Base-by-base conservation (phyloP, 2,113 vertebrate genomes). In the Elanoides forficatus region DNA sequence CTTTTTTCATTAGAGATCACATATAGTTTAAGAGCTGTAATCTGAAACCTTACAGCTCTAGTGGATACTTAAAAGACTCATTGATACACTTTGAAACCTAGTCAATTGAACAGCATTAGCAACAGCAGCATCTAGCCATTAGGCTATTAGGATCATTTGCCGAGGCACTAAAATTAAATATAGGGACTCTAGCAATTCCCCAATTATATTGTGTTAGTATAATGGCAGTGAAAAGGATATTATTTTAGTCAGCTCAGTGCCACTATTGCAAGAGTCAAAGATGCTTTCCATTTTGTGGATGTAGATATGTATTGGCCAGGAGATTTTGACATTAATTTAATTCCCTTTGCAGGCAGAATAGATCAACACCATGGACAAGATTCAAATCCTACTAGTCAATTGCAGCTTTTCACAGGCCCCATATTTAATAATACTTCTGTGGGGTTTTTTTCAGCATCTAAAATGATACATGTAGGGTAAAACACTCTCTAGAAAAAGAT, bases 71-170 rank as follows among this genome's bases (percentile, higher is more conserved):
- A 95, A 97, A 90, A 96, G 95, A 92, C 78, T 96, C 95, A 95
- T 47, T 97, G 97, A 98, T 95, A 97, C 59, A 94, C 96, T 97
- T 94, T 97, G 95, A 98, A 97, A 97, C 63, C 60, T 94, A 93
- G 95, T 94, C 95, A 95, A 42, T 93, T 96, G 88, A 95, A 86
- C 93, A 95, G 93, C 84, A 94, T 97, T 92, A 98, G 93, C 89
- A 91, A 78, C 47, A 94, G 84, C 83, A 86, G 71, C 79, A 97
- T 78, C 65, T 86, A 95, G 75, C 89, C 95, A 88, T 97, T 88
- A 95, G 89, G 74, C 72, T 97, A 89, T 98, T 97, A 95, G 92
- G 97, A 96, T 97, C 81, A 95, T 97, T 97, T 96, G 89, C 86
- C 11, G 38, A 97, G 87, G 92, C 92, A 85, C 96, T 78, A 95